Conservation (phyloP, 2,113 vertebrate genomes). For the Elaphurus davidianus region DNA sequence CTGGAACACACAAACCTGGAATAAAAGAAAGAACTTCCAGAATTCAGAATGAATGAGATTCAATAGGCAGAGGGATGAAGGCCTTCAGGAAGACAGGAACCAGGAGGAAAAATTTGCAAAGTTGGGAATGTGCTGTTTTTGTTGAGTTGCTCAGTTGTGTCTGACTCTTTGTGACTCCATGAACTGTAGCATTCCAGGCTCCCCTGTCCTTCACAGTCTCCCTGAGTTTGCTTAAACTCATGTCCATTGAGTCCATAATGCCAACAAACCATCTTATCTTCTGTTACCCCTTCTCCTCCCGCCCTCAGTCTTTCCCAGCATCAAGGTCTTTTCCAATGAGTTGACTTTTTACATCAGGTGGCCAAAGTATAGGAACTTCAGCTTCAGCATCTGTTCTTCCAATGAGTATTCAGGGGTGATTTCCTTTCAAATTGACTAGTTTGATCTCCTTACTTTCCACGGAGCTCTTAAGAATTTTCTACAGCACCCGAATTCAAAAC, state of each 20-base stretch:
- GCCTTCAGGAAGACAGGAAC: background rate
- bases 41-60: background rate
- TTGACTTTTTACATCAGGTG: background rate
- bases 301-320: background rate
- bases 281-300: background rate
- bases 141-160: background rate
- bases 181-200: background rate
- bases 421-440: background rate
- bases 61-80: background rate
- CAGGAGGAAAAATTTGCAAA: background rate
- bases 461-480: background rate
- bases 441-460: background rate
- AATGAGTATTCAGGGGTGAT: background rate
- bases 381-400: background rate
- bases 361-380: background rate
- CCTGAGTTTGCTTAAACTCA: background rate
- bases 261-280: background rate
- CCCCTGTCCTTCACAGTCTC: background rate
- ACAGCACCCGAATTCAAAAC: background rate
- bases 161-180: background rate
- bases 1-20: background rate
- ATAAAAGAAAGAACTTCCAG: background rate
- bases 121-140: background rate
- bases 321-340: background rate
- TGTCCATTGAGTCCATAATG: background rate